Conservation (phyloP, 2,113 vertebrate genomes). For the Amia ocellicauda region DNA sequence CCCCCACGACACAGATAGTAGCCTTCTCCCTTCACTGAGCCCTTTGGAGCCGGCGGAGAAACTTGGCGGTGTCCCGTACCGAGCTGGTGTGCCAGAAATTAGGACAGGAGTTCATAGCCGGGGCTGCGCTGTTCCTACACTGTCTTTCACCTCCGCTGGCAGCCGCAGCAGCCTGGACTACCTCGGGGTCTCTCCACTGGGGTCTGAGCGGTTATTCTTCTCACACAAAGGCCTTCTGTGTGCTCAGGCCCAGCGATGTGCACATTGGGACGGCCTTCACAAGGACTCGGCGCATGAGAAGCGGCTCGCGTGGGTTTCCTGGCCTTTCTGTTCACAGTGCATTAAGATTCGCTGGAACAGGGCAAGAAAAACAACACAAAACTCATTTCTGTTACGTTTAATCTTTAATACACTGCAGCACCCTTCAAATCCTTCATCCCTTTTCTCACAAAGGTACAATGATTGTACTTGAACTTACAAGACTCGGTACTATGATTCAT, state of each 20-base stretch:
- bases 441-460: no score
- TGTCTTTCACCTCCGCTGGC: neutral
- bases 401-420: no score
- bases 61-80: no score
- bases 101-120: slow-evolving; percentile 8
- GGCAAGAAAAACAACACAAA: no score
- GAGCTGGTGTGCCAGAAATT: neutral
- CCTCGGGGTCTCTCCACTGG: neutral
- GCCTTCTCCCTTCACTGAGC: no score
- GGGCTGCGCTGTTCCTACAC: neutral
- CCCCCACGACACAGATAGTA: neutral
- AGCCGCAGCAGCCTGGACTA: neutral
- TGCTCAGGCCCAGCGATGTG: neutral
- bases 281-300: neutral
- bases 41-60: no score
- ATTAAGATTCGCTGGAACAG: neutral
- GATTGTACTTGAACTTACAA: no score
- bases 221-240: slow-evolving; percentile 3
- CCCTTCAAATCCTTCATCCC: no score
- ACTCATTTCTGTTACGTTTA: no score
- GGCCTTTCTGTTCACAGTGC: neutral
- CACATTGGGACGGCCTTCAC: slow-evolving; percentile 4
- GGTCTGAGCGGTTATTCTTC: neutral
- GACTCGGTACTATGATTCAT: no score
- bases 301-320: neutral